Base-by-base conservation (phyloP, 1,140 invertebrate genomes). In the Habropoda laboriosa region DNA sequence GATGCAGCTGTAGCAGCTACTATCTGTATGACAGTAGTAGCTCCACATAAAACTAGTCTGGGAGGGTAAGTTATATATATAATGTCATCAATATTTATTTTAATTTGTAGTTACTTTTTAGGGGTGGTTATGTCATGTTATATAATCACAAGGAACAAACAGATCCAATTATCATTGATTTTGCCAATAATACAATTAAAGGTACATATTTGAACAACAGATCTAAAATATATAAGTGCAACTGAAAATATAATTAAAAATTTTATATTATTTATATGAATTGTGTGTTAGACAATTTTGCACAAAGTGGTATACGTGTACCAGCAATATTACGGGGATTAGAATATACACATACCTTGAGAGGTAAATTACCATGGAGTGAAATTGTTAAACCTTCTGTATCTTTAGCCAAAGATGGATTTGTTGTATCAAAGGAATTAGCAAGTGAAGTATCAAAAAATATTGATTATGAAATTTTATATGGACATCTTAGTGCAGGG, bases 71-170 rank as follows among this genome's bases (percentile, higher is more conserved):
- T 83, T 21, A 89, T 83, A 21, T 21, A 16, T 27, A 58, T 51
- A 51, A 8, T 18, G 21, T 16, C 13, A 18, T 32, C 32, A 16
- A 57, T 70, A 16, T 47, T 78, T 58, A 16, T 71, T 40, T 7
- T 61, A 57, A 42, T n/a, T 71, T 51, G 40, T 55, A n/a, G 45
- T 82, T 66, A 73, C 73, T 77, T 89, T 91, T 90, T 85, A 97
- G 96, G 66, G 96, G 95, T 86, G 96, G 96, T 38, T 94, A 96
- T 53, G 93, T 97, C 86, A 91, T 97, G 85, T 94, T 97, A 82
- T 96, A 97, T 91, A 95, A 95, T 89, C 96, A 96, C 86, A 93
- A 94, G 79, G 91, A 89, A 32, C 86, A 91, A 66, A 86, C 89
- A 45, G 83, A 90, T 84, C 93, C 95, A 35, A 86, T 93, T 27